These are phyloP conservation scores for Neolamprologus sp. DNA, from an alignment of 2,113 vertebrate species.

Conservation along the genomic window DNA sequence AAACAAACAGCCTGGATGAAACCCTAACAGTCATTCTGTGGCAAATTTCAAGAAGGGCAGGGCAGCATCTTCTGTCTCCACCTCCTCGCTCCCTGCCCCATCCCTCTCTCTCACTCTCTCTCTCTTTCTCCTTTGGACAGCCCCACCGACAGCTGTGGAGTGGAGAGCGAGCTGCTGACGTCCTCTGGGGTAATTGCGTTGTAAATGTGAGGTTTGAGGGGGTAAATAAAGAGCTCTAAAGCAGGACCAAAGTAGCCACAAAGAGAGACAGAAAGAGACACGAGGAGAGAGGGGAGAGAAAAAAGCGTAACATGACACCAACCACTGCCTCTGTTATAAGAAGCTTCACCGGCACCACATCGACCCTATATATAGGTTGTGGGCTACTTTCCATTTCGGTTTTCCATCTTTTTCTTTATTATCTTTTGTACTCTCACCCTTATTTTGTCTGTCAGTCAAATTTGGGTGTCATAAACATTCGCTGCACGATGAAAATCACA, in stretches of 20 bases:
- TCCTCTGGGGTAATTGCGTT: constrained; percentile 65
- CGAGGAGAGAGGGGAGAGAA: neutral
- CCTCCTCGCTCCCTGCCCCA: neutral
- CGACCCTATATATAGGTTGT: constrained; percentile 58
- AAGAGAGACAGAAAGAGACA: neutral
- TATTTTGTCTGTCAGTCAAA: neutral
- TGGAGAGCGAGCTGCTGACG: constrained; percentile 61
- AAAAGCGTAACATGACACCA: constrained; percentile 62
- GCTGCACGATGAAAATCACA: neutral
- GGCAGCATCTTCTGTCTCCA: neutral
- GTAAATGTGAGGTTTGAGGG: constrained; percentile 50
- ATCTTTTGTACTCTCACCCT: neutral
- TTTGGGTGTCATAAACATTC: neutral
- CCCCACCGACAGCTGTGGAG: constrained; percentile 66
- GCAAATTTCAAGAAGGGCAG: neutral
- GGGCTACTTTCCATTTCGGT: constrained; percentile 75
- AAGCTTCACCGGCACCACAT: constrained; percentile 59
- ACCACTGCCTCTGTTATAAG: constrained; percentile 31
- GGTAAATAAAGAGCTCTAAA: constrained; percentile 64
- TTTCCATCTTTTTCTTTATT: constrained; percentile 29
- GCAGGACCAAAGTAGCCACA: constrained; percentile 40
- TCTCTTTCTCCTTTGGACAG: neutral
- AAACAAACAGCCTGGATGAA: neutral
- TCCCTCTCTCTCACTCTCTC: neutral
- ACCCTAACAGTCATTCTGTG: neutral